Evolutionary conservation across 64 coral and sea anemone genomes (phyloP), one percentile per base, ranked within the genome.

Genomic region (Orbicella faveolata): DNA sequence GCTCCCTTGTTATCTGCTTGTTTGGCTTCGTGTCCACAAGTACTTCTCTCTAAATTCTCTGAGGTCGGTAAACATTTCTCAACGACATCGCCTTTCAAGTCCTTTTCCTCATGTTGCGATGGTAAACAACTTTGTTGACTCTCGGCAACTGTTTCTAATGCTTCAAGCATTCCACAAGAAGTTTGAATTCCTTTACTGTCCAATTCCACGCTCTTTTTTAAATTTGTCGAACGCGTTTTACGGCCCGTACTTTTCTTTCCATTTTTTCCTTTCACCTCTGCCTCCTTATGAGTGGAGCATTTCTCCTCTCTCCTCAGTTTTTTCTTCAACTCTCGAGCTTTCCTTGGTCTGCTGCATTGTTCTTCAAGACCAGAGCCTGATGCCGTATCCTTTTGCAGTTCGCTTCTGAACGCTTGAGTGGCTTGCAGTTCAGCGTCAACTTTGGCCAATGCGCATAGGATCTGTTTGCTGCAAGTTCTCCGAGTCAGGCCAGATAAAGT

Each of bases 401-500:
- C 34, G 57, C 30, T 33, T 64, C 26, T 73, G 21, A 52, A 20
- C 11, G 61, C 9, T 68, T 37, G 36, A 26, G 36, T 73, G 16
- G 63, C 37, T 30, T 44, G 61, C 17, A 92, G 75, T 20, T 68
- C 85, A 25, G 90, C 79, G 39, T 96, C 84, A 17, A 93, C 83
- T 54, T 88, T 89, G 6, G 94, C 95, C 73, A 97, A 44, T 25
- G 95, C 81, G 30, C 83, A 97, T 13, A 97, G 52, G 3, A 97
- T 87, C 48, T 91, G 88, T 44, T 97, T 97, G 68, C 89, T 97
- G 53, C 90, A 93, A 14, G 92, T 79, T 2, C 25, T 35, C 36
- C 87, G 73, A 18, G 88, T 90, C 39, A 97, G 18, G 8, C 95
- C 95, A 36, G 95, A 97, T 52, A 97, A 83, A 21, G 90, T 79